Evolutionary conservation across 2,797 vertebrate genomes (phyloP).

Genomic region (Alexandromys oeconomus): DNA sequence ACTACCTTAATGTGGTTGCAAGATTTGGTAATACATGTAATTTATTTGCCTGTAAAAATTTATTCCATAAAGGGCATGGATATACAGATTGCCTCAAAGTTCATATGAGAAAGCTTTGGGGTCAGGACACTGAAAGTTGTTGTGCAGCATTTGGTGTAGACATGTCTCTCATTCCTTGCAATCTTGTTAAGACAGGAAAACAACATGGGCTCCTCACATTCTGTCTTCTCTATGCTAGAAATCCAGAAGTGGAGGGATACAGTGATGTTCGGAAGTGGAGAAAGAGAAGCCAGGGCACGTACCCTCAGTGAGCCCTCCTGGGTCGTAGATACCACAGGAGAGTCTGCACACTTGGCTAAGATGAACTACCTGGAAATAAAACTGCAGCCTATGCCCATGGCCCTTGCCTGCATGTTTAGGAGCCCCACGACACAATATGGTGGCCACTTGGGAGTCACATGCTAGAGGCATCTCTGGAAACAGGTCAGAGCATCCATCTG

Average conservation of each 20-base stretch:
- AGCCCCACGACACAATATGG: neutral
- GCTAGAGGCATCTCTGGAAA: neutral
- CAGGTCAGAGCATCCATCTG: neutral
- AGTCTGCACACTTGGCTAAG: neutral
- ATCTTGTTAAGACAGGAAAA: neutral
- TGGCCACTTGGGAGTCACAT: neutral
- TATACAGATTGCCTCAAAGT: neutral
- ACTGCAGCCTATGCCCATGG: neutral
- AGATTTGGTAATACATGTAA: conserved; percentile 44
- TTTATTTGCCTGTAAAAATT: neutral
- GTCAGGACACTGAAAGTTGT: neutral
- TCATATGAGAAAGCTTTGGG: neutral
- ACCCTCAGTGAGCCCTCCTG: neutral
- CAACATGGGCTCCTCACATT: neutral
- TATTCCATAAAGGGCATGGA: neutral
- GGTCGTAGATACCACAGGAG: neutral
- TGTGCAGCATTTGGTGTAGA: neutral
- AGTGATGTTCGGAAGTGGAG: neutral
- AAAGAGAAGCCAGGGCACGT: neutral
- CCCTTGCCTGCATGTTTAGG: neutral
- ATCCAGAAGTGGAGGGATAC: neutral
- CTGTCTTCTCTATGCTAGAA: neutral
- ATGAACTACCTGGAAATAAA: neutral
- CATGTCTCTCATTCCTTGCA: neutral
- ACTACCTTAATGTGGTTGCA: neutral